Percentiles rank a stretch among this genome's conserved stretches.
phyloP scores from a whole-genome alignment of 2,113 vertebrate genomes.

The Poicephalus meyeri region DNA sequence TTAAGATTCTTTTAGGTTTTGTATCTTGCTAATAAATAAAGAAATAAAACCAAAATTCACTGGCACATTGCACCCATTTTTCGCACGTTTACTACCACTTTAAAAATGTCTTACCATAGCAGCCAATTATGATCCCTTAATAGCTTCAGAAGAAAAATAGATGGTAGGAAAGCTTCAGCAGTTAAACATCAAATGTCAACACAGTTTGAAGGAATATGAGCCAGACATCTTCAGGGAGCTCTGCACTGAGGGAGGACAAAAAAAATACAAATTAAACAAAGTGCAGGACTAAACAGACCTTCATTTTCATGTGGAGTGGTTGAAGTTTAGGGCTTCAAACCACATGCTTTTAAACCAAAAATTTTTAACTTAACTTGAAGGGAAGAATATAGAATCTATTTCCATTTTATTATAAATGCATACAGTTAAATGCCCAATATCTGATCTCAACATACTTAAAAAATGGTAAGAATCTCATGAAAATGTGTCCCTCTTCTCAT shows the following conservation, averaged over 20 bases:
- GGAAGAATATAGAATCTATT: background rate
- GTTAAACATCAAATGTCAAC: background rate
- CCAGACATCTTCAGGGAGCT: conserved; percentile 22
- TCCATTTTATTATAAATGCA: background rate
- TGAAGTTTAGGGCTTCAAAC: background rate
- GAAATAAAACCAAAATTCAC: background rate
- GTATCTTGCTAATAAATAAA: background rate
- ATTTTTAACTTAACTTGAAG: background rate
- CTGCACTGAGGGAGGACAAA: background rate
- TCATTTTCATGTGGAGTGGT: background rate
- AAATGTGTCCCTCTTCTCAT: background rate
- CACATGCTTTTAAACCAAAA: background rate
- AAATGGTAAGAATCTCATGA: background rate
- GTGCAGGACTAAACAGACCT: background rate
- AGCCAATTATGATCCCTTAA: background rate
- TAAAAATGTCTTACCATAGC: conserved; percentile 23
- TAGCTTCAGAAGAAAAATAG: background rate
- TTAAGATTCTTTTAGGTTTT: background rate
- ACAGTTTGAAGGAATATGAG: background rate
- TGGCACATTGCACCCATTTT: background rate
- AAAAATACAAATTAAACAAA: background rate
- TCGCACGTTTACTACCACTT: background rate
- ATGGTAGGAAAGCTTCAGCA: conserved; percentile 2
- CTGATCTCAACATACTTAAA: background rate
- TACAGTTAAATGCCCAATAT: background rate